Evolutionary conservation across 2,113 vertebrate species (phyloP).

Genomic region (Cacatua alba): DNA sequence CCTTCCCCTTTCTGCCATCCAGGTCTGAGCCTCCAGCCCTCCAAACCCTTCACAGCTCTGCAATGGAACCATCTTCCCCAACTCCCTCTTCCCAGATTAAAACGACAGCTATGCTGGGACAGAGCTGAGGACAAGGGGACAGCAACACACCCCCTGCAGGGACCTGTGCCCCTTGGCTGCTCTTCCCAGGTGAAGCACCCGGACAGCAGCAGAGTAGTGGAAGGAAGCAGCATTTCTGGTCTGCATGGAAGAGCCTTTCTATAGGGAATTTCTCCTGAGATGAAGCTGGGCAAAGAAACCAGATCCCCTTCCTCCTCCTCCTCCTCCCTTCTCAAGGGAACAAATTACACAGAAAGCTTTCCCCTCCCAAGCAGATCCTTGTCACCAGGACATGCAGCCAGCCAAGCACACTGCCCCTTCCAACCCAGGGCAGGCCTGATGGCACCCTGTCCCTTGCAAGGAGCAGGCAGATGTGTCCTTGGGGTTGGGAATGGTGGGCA

Average conservation of each 20-base stretch:
- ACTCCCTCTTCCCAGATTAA: neutral
- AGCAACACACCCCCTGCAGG: neutral
- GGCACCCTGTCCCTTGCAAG: neutral
- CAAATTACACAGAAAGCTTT: neutral
- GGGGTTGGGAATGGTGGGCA: neutral
- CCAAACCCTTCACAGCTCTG: constrained; percentile 19
- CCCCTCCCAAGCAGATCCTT: neutral
- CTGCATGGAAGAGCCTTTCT: neutral
- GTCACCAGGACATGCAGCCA: neutral
- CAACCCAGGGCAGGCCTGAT: neutral
- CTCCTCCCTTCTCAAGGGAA: neutral
- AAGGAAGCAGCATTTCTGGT: neutral
- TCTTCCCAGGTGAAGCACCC: neutral
- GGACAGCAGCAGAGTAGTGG: neutral
- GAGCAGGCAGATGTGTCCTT: neutral
- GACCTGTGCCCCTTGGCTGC: neutral
- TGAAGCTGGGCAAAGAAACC: neutral
- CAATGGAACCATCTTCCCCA: neutral
- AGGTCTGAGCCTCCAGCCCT: constrained; percentile 39
- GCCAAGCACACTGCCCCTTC: neutral
- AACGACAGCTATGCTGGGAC: neutral
- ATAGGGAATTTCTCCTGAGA: neutral
- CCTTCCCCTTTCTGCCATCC: neutral
- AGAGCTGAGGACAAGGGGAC: neutral
- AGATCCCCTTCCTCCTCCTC: neutral